A percentile compares a stretch with the other conserved stretches of the same genome.
phyloP scores from a whole-genome alignment of 2,113 vertebrate genomes.

The Oophaga pumilio region DNA sequence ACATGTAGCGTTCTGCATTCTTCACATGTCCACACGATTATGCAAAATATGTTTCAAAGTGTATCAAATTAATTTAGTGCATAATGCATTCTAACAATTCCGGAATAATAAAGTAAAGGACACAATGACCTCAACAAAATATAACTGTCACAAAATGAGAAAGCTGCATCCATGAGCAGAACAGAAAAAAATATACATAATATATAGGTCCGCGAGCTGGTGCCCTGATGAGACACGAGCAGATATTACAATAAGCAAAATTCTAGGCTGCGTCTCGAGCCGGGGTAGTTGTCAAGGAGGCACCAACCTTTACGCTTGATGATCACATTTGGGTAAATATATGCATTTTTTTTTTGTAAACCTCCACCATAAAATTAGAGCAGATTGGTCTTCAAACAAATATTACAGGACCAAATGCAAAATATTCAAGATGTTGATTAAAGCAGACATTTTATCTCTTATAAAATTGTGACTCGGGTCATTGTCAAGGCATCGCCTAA shows the following conservation, averaged over 20 bases:
- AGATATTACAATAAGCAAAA: conserved; percentile 45
- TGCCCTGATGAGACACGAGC: conserved; percentile 30
- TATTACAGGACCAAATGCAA: conserved; percentile 29
- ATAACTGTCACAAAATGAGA: conserved; percentile 11
- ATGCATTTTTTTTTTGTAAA: conserved; percentile 47
- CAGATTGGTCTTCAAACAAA: conserved; percentile 43
- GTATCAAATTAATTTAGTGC: conserved; percentile 57
- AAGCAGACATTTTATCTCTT: neutral
- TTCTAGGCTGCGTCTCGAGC: neutral
- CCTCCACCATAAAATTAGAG: conserved; percentile 39
- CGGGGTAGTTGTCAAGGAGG: conserved; percentile 46
- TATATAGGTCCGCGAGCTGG: neutral
- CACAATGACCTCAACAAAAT: conserved; percentile 55
- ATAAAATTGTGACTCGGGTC: neutral
- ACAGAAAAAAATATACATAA: conserved; percentile 42
- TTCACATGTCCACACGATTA: conserved; percentile 39
- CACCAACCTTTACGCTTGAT: conserved; percentile 53
- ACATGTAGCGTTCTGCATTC: conserved; percentile 22
- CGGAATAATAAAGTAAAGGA: conserved; percentile 54
- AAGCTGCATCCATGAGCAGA: neutral
- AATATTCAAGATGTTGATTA: conserved; percentile 31
- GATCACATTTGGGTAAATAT: conserved; percentile 51
- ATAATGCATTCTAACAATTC: conserved; percentile 58
- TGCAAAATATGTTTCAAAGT: conserved; percentile 56
- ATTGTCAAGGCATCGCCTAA: neutral